Base-by-base conservation (phyloP, 2,888 invertebrate species). In the Eristalis pertinax region DNA sequence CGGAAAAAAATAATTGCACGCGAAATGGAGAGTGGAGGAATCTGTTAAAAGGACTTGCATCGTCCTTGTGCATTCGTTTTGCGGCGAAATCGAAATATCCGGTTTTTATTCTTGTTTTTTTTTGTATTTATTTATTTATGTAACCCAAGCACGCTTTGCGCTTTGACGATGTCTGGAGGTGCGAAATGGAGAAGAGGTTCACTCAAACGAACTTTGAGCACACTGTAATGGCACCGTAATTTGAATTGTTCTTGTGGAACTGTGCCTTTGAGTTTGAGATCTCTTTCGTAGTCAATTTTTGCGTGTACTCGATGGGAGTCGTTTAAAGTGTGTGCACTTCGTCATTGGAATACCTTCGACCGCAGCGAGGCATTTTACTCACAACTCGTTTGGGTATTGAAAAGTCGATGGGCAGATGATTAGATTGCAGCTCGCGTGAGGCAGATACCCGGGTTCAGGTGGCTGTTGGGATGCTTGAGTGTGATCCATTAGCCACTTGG, bases 1-100 rank as follows among this genome's bases (percentile, higher is more conserved):
- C n/a, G 41, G 22, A 13, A 67, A 70, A 58, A 56, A 58, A 70
- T 70, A 58, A 70, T 70, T 70, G 70, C 58, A 70, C 58, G 60
- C 58, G 70, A 58, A 70, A 70, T 70, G 32, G 22, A 58, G 58
- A 70, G 58, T 70, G 38, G 70, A 38, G 35, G 38, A 58, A 58
- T 38, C 35, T 70, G 70, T 29, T 50, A 19, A 32, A 63, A 63
- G 19, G 63, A 63, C 7, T 63, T 29, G 63, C 63, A 32, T 63
- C 29, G 3, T 63, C 32, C 29, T 63, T 32, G 32, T 63, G 26
- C 29, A n/a, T 10, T 32, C 63, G n/a, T 63, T 63, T 15, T n/a
- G 63, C 63, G n/a, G 24, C 32, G 19, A 19, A 29, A 63, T 63
- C 63, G 63, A 32, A 60, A 63, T 63, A 63, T 63, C 63, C 32